Base-by-base conservation (phyloP, 2,888 invertebrate species). In the Morpho achilles region DNA sequence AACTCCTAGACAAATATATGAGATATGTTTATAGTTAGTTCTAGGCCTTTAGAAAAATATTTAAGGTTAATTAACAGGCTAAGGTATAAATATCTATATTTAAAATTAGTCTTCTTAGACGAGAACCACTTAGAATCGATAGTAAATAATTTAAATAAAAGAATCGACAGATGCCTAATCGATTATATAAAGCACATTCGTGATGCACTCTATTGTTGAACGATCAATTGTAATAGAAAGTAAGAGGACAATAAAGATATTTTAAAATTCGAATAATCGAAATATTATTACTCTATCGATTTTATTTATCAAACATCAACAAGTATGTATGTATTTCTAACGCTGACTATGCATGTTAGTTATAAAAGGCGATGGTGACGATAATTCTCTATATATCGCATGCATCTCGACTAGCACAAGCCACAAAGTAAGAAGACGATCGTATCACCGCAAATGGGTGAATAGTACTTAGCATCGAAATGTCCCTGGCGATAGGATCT, bases 391-490 rank as follows among this genome's bases (percentile, higher is more conserved):
- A 47, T 48, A 54, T 54, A 54, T 54, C 54, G 47, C 49, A 49
- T 50, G 49, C 55, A 55, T 55, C 55, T 55, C 43, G 23, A 8
- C 43, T 43, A 16, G 46, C 46, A 42, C 55, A 39, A 44, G 47
- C 43, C 50, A 58, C 60, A 55, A 53, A 58, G 60, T 57, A 44
- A 16, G 59, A 55, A 49, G 60, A 62, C 58, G 67, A 67, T 67
- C 57, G 53, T 63, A 66, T 66, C 66, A 42, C 58, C 53, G 63
- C 61, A 61, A 68, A 68, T 67, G 63, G 66, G 66, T 64, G 63
- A 66, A 68, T 63, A 61, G 67, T 67, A 65, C 63, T 66, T 64
- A 67, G 63, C 60, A 68, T 68, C 68, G 60, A 65, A 66, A 68
- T 64, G 68, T 65, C 63, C 60, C 58, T 53, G 22, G 40, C 50